These are phyloP conservation scores for Lithophane semibrunnea DNA, from an alignment of 2,888 invertebrate species.

Conservation along the genomic window DNA sequence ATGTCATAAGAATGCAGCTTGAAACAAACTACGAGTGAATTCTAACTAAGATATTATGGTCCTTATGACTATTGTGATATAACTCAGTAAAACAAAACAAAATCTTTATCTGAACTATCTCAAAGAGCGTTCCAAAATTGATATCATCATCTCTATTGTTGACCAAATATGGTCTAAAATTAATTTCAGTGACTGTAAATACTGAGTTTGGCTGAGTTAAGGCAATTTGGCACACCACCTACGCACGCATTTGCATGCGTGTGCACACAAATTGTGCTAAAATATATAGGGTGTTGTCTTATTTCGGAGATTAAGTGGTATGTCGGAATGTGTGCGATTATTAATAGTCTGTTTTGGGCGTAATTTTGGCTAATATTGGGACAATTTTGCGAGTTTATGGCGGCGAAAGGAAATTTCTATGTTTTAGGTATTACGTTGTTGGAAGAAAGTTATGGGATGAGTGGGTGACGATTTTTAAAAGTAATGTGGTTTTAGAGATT, in stretches of 20 bases:
- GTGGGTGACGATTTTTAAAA: background rate
- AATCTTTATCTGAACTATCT: background rate
- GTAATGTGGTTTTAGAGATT: background rate
- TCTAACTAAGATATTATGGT: slow-evolving; percentile 41
- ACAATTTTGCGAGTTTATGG: slow-evolving; percentile 29
- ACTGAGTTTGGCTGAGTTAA: slow-evolving; percentile 6
- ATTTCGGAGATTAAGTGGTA: slow-evolving; percentile 75
- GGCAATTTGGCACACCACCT: slow-evolving; percentile 77
- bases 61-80: slow-evolving; percentile 30
- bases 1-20: slow-evolving; percentile 41
- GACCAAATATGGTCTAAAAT: slow-evolving; percentile 23
- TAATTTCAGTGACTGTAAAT: slow-evolving; percentile 26
- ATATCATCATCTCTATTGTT: slow-evolving; percentile 6
- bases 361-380: slow-evolving; percentile 59
- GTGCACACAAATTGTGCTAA: slow-evolving; percentile 70
- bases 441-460: slow-evolving; percentile 1
- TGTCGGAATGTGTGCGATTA: slow-evolving; percentile 70
- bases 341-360: slow-evolving; percentile 68
- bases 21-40: slow-evolving; percentile 21
- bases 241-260: slow-evolving; percentile 67
- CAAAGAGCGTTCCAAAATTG: slow-evolving; percentile 3
- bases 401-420: slow-evolving; percentile 9
- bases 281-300: slow-evolving; percentile 75
- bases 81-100: slow-evolving; percentile 10
- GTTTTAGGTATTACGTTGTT: slow-evolving; percentile 21